These are phyloP conservation scores for Muntiacus reevesi DNA, from an alignment of 2,113 vertebrate species.

Conservation along the genomic window DNA sequence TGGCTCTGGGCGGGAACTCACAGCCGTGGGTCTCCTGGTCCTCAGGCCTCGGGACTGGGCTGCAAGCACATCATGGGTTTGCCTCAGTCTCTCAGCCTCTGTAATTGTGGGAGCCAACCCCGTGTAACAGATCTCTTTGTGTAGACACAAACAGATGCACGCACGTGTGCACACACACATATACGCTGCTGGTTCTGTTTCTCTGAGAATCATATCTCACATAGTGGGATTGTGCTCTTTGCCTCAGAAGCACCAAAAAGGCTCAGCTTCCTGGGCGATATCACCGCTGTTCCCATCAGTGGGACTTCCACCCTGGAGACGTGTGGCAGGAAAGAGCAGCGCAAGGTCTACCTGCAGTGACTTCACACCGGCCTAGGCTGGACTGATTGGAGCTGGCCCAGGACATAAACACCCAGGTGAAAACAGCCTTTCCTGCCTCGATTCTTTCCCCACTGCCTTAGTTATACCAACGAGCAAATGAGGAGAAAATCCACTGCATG, in stretches of 20 bases:
- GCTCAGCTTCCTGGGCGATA: background rate
- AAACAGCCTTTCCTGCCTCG: background rate
- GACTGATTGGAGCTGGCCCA: fast-evolving
- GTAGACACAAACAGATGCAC: fast-evolving
- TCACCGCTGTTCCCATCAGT: fast-evolving
- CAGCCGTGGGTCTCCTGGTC: fast-evolving
- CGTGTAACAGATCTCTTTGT: background rate
- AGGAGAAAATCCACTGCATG: fast-evolving
- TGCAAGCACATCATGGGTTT: too few relatives aligned
- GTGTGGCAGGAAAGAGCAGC: background rate
- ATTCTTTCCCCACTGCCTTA: background rate
- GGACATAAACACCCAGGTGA: too few relatives aligned
- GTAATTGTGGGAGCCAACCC: fast-evolving
- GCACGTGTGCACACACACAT: fast-evolving
- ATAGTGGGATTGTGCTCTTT: too few relatives aligned
- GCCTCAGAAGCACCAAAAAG: background rate
- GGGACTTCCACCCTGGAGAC: too few relatives aligned
- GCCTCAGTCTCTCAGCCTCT: background rate
- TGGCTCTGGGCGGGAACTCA: background rate
- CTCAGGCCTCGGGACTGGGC: background rate
- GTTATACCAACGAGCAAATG: background rate
- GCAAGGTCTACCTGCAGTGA: background rate
- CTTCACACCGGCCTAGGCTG: fast-evolving
- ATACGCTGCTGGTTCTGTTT: background rate
- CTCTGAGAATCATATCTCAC: background rate